phyloP scores from a whole-genome alignment of 1,140 invertebrate species.

The Heliconius hewitsoni region DNA sequence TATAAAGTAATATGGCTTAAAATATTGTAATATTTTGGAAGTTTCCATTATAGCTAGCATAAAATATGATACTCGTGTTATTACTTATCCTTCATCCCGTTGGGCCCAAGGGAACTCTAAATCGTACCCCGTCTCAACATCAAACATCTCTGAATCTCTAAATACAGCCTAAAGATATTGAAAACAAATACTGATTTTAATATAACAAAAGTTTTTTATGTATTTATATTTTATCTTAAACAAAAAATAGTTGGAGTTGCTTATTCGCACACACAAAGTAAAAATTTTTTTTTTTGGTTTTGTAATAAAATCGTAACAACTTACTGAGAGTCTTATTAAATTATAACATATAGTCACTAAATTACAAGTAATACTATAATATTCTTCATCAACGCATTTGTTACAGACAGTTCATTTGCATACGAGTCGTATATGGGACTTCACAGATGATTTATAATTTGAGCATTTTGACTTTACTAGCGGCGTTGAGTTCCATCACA shows the following conservation, averaged over 20 bases:
- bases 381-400: no score
- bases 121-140: constrained; percentile 47
- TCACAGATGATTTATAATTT: no score
- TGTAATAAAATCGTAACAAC: no score
- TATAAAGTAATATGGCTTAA: neutral
- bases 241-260: neutral
- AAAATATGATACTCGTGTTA: constrained; percentile 32
- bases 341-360: no score
- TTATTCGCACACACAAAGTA: no score
- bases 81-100: constrained; percentile 34
- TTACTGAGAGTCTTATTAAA: no score
- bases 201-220: neutral
- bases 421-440: no score
- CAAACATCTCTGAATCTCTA: constrained; percentile 30
- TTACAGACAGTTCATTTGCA: no score
- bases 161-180: constrained; percentile 23
- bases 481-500: no score
- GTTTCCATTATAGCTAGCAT: constrained; percentile 24
- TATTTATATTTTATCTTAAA: neutral
- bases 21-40: constrained; percentile 5
- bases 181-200: constrained; percentile 18
- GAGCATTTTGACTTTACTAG: no score
- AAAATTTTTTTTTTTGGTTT: no score
- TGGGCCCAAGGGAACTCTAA: constrained; percentile 44
- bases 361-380: no score